These are phyloP conservation scores for Agrypnus murinus DNA, from an alignment of 2,888 invertebrate species.

Conservation along the genomic window DNA sequence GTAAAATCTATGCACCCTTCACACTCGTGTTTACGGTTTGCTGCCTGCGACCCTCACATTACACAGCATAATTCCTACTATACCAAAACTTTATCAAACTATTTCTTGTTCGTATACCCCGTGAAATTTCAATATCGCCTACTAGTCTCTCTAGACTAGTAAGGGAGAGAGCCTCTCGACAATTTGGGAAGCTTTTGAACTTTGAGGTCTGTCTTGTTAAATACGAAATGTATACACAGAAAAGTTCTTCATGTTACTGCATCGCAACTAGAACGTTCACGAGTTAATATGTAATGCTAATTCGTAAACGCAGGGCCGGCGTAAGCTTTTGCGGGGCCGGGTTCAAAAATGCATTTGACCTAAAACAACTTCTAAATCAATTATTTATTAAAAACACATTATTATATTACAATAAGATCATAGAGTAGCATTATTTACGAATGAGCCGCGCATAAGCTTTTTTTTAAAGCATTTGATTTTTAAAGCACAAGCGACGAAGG, in stretches of 20 bases:
- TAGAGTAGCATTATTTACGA: no score
- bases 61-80: slow-evolving; percentile 67
- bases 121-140: slow-evolving; percentile 47
- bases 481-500: no score
- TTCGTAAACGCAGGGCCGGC: no score
- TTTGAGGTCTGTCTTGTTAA: slow-evolving; percentile 28
- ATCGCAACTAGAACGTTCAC: not conserved
- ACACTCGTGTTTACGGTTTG: slow-evolving; percentile 70
- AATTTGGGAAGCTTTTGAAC: slow-evolving; percentile 23
- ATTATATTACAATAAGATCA: no score
- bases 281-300: slow-evolving; percentile 39
- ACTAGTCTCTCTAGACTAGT: not conserved
- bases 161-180: not conserved
- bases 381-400: no score
- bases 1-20: slow-evolving; percentile 72
- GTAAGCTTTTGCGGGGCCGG: no score
- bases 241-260: slow-evolving; percentile 6
- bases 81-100: slow-evolving; percentile 51
- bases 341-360: no score
- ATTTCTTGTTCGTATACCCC: slow-evolving; percentile 47
- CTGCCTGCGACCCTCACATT: slow-evolving; percentile 70
- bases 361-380: no score
- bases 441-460: no score
- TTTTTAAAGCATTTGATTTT: no score
- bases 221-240: slow-evolving; percentile 9